A percentile compares a stretch with the other conserved stretches of the same genome.
Conservation (phyloP, 1,140 invertebrate genomes). For the Meteorus sp. region DNA sequence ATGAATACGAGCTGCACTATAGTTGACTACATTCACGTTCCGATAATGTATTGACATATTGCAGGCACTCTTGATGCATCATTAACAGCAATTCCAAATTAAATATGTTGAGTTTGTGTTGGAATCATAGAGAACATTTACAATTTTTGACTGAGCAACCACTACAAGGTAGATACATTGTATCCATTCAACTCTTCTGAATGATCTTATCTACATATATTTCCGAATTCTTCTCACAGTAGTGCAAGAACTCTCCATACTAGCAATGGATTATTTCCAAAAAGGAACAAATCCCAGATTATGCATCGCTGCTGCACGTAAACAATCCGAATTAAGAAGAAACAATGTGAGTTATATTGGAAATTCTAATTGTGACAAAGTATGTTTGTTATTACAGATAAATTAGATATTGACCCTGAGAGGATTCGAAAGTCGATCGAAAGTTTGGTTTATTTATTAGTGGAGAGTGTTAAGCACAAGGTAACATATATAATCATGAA, state of each 20-base stretch:
- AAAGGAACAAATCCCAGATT: slow-evolving; percentile 66
- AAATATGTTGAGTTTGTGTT: not conserved
- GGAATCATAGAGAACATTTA: slow-evolving; percentile 41
- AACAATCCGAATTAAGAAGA: slow-evolving; percentile 25
- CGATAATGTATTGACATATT: no score
- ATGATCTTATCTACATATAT: not conserved
- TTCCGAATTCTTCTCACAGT: slow-evolving; percentile 52
- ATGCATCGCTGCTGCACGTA: slow-evolving; percentile 62
- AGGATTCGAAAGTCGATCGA: slow-evolving; percentile 59
- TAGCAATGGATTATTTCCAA: slow-evolving; percentile 64
- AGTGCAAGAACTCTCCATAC: slow-evolving; percentile 68
- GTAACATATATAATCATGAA: slow-evolving; percentile 42
- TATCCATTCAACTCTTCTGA: not conserved
- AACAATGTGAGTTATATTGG: not conserved
- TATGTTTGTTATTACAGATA: slow-evolving; percentile 46
- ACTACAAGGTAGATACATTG: slow-evolving; percentile 38
- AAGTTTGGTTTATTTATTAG: slow-evolving; percentile 59
- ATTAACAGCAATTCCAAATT: no score
- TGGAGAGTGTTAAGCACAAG: slow-evolving; percentile 60
- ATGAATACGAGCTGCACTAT: no score
- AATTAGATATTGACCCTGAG: slow-evolving; percentile 56
- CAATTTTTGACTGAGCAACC: slow-evolving; percentile 41
- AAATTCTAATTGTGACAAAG: not conserved
- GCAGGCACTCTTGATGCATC: no score
- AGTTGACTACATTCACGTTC: no score